phyloP scores from a whole-genome alignment of 2,888 invertebrate species.

The Hedya salicella region DNA sequence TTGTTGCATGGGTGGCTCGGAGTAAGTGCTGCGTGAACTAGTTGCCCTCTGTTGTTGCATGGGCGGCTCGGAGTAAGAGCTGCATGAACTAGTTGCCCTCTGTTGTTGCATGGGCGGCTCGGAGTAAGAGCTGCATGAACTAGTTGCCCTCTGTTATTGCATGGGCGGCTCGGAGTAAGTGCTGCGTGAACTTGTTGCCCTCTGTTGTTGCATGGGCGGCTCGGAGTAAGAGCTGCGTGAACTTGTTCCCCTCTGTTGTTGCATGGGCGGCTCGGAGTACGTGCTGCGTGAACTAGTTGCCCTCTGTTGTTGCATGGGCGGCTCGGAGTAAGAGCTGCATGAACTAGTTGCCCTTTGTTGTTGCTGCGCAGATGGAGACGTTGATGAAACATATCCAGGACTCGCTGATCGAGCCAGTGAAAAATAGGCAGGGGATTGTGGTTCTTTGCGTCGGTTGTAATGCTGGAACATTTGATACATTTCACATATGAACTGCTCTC shows the following conservation, averaged over 20 bases:
- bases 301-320: conserved; percentile 25
- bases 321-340: conserved; percentile 28
- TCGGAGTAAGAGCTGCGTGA: too few species aligned
- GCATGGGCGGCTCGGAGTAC: too few species aligned
- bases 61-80: too few species aligned
- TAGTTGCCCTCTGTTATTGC: conserved; percentile 17
- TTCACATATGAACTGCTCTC: conserved; percentile 41
- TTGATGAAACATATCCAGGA: conserved; percentile 12
- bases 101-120: too few species aligned
- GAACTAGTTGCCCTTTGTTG: conserved; percentile 33
- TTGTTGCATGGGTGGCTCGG: conserved; percentile 25
- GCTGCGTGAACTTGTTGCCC: conserved; percentile 23
- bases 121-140: too few species aligned
- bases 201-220: too few species aligned
- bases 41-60: conserved; percentile 23
- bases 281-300: neutral
- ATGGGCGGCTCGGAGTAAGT: conserved; percentile 28
- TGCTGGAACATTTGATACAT: conserved; percentile 40
- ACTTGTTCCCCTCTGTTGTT: too few species aligned
- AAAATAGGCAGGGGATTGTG: conserved; percentile 24
- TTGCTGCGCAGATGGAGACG: conserved; percentile 32
- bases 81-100: too few species aligned
- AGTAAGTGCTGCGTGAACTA: conserved; percentile 30
- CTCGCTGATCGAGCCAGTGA: conserved; percentile 31
- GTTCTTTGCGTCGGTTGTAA: conserved; percentile 30